These are phyloP conservation scores for Palythoa grandis DNA, from an alignment of 92 coral and sea anemone species.

Conservation along the genomic window DNA sequence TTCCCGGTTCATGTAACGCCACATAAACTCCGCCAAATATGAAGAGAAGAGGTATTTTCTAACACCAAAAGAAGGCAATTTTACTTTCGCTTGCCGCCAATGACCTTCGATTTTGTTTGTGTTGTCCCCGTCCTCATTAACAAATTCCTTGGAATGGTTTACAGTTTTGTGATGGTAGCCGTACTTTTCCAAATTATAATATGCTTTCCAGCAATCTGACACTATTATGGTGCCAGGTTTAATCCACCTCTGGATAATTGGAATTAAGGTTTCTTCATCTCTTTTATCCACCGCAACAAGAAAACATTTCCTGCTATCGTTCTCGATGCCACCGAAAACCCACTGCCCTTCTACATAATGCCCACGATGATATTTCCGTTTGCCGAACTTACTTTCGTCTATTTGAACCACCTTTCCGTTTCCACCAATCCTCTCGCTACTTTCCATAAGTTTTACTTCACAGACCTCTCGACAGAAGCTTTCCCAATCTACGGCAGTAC, in stretches of 20 bases:
- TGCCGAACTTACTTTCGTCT: slow-evolving; percentile 48
- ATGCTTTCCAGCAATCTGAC: slow-evolving; percentile 74
- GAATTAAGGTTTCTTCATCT: slow-evolving; percentile 53
- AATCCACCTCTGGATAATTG: slow-evolving; percentile 52
- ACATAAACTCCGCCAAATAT: slow-evolving; percentile 8
- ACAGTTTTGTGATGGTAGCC: slow-evolving; percentile 44
- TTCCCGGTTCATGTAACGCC: slow-evolving; percentile 15
- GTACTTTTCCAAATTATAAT: slow-evolving; percentile 46
- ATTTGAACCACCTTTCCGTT: slow-evolving; percentile 55
- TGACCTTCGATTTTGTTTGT: slow-evolving; percentile 49
- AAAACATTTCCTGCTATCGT: slow-evolving; percentile 52
- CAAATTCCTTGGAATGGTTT: slow-evolving; percentile 58
- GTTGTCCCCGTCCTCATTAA: slow-evolving; percentile 48
- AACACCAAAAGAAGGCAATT: slow-evolving; percentile 4
- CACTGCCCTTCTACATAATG: slow-evolving; percentile 67
- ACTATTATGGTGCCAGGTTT: slow-evolving; percentile 60
- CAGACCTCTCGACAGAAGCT: slow-evolving; percentile 42
- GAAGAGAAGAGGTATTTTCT: slow-evolving; percentile 5
- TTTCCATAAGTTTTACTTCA: slow-evolving; percentile 21
- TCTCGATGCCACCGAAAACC: slow-evolving; percentile 59
- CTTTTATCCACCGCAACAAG: slow-evolving; percentile 48
- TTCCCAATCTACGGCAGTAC: slow-evolving; percentile 39
- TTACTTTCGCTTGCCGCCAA: slow-evolving; percentile 47
- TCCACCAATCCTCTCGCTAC: slow-evolving; percentile 44
- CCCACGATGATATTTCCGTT: slow-evolving; percentile 55